A percentile compares a stretch with the other conserved stretches of the same genome.
Conservation (phyloP, 1,140 invertebrate genomes). For the Drosophila yakuba region DNA sequence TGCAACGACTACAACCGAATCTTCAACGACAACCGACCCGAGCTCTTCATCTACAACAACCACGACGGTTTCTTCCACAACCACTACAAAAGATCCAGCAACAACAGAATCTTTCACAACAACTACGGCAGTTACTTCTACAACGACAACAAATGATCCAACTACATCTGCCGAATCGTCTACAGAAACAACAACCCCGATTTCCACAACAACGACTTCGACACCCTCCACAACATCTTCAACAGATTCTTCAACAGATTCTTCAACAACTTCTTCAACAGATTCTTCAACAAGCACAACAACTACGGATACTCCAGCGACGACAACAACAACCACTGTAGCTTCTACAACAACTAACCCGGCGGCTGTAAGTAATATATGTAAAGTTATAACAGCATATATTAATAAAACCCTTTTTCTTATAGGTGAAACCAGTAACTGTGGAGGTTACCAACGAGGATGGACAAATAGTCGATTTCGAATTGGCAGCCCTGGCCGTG, state of each 20-base stretch:
- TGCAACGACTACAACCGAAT: neutral
- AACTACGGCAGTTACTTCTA: neutral
- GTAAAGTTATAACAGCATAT: neutral
- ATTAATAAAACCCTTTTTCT: neutral
- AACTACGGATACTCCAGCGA: neutral
- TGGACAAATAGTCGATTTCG: neutral
- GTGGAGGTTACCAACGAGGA: constrained; percentile 4
- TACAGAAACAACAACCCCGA: constrained; percentile 6
- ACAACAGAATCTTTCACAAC: constrained; percentile 1
- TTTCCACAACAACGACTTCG: neutral
- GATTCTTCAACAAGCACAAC: neutral
- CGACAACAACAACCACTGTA: neutral
- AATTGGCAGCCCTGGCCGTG: neutral
- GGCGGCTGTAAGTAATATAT: neutral
- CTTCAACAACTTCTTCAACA: neutral
- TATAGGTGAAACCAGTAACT: neutral
- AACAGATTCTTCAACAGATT: neutral
- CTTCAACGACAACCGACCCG: neutral
- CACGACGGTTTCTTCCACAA: neutral
- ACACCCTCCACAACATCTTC: neutral
- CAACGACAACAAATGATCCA: neutral
- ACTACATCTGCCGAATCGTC: neutral
- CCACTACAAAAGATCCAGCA: neutral
- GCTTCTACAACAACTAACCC: neutral
- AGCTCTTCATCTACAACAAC: neutral